Percentiles rank a stretch among this genome's conserved stretches.
These are phyloP conservation scores for Oryzias woworae DNA, from an alignment of 2,113 vertebrate genomes.

Conservation along the genomic window DNA sequence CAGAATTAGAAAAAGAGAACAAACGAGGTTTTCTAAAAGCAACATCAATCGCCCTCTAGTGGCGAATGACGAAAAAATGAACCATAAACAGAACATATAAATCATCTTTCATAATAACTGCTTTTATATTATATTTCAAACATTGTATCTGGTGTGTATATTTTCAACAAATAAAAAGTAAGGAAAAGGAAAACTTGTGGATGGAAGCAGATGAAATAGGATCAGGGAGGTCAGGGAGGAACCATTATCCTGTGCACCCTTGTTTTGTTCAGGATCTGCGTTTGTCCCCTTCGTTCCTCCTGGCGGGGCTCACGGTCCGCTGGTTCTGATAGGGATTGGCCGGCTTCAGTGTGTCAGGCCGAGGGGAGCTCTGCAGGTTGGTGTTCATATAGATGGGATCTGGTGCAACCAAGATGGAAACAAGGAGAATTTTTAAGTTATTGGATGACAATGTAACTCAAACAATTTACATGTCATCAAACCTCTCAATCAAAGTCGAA, in stretches of 20 bases:
- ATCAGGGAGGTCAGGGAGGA: too few relatives aligned
- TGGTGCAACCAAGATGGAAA: not conserved
- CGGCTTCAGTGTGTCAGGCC: conserved; percentile 18
- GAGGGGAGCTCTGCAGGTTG: conserved; percentile 34
- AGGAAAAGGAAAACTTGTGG: not conserved
- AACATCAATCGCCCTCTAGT: too few relatives aligned
- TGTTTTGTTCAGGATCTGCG: not conserved
- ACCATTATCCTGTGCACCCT: not conserved
- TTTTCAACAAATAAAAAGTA: too few relatives aligned
- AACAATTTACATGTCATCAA: not conserved
- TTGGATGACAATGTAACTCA: too few relatives aligned
- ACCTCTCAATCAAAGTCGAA: too few relatives aligned
- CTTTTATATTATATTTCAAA: too few relatives aligned
- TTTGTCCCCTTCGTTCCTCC: conserved; percentile 5
- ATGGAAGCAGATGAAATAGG: not conserved
- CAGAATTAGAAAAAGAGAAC: too few relatives aligned
- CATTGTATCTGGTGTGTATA: too few relatives aligned
- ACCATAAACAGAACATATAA: too few relatives aligned
- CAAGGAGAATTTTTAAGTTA: not conserved
- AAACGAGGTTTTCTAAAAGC: too few relatives aligned
- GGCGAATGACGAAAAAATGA: too few relatives aligned
- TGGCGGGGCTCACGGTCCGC: not conserved
- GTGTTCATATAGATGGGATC: conserved; percentile 61
- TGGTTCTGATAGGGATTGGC: conserved; percentile 1
- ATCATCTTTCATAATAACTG: too few relatives aligned